Percentiles rank a stretch among this genome's conserved stretches.
phyloP scores from a whole-genome alignment of 2,113 vertebrate genomes.

The Ornithorhynchus anatinus region DNA sequence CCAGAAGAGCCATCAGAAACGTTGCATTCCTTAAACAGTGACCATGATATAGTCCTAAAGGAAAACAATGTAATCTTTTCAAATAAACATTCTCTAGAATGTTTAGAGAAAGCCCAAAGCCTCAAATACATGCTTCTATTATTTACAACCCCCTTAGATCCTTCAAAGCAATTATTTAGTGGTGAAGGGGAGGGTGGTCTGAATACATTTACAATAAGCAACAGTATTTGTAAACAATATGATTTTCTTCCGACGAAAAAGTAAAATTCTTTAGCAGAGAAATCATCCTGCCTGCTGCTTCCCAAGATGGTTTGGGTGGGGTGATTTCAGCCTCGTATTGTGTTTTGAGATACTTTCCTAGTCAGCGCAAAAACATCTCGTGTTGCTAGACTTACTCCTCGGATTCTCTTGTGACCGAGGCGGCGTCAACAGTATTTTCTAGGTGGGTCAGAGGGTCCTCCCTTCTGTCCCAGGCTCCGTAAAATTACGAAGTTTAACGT shows the following conservation, averaged over 20 bases:
- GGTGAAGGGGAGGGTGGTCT: too few relatives aligned
- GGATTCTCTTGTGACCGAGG: too few relatives aligned
- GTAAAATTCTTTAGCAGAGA: not conserved
- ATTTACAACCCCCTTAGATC: not conserved
- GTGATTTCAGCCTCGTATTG: not conserved
- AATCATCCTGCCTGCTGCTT: not conserved
- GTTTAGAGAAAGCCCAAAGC: constrained; percentile 29
- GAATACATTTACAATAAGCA: not conserved
- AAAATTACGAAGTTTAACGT: too few relatives aligned
- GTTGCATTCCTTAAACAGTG: constrained; percentile 34
- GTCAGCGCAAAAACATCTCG: too few relatives aligned
- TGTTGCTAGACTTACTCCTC: too few relatives aligned
- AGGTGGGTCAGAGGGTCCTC: too few relatives aligned
- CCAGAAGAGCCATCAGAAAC: constrained; percentile 11
- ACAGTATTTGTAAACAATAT: not conserved
- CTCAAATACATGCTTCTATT: not conserved
- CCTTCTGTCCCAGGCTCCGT: too few relatives aligned
- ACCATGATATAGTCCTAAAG: constrained; percentile 34
- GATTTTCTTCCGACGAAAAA: constrained; percentile 13
- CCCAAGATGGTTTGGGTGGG: not conserved
- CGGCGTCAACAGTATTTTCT: too few relatives aligned
- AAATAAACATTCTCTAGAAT: constrained; percentile 52
- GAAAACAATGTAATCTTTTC: constrained; percentile 53
- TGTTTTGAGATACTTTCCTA: too few relatives aligned
- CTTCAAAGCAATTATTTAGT: not conserved